Evolutionary conservation across 2,888 invertebrate species (phyloP).

Genomic region (Rhagonycha lutea): DNA sequence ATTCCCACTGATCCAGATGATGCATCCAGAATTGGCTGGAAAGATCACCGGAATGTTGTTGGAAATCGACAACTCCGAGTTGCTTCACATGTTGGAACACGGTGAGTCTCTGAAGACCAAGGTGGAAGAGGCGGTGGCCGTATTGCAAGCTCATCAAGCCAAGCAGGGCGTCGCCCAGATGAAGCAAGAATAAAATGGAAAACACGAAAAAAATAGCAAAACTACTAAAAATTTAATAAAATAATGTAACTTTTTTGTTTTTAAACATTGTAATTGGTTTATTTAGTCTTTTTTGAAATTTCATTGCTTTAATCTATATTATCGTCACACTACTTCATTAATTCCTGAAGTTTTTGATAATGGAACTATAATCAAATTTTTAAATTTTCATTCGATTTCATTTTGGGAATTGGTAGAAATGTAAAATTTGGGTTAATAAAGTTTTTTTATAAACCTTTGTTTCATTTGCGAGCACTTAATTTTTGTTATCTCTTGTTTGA

Average conservation of each 20-base stretch:
- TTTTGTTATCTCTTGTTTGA: neutral
- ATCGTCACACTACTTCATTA: neutral
- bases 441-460: neutral
- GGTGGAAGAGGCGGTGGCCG: constrained; percentile 97
- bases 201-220: constrained; percentile 13
- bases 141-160: constrained; percentile 95
- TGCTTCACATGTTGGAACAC: constrained; percentile 97
- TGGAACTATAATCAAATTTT: neutral
- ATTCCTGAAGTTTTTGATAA: neutral
- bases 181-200: constrained; percentile 16
- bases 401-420: neutral
- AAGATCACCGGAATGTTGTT: constrained; percentile 99
- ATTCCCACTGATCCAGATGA: constrained; percentile 93
- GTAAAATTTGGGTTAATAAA: constrained; percentile 7
- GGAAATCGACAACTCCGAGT: constrained; percentile 97
- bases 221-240: constrained; percentile 7
- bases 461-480: neutral
- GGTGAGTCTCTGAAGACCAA: constrained; percentile 94
- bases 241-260: neutral
- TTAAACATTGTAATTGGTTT: neutral
- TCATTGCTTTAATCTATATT: neutral
- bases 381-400: neutral
- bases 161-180: constrained; percentile 73
- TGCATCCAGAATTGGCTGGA: constrained; percentile 92
- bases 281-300: neutral